Conservation (phyloP, 2,888 invertebrate genomes). For the Aplocera efformata region DNA sequence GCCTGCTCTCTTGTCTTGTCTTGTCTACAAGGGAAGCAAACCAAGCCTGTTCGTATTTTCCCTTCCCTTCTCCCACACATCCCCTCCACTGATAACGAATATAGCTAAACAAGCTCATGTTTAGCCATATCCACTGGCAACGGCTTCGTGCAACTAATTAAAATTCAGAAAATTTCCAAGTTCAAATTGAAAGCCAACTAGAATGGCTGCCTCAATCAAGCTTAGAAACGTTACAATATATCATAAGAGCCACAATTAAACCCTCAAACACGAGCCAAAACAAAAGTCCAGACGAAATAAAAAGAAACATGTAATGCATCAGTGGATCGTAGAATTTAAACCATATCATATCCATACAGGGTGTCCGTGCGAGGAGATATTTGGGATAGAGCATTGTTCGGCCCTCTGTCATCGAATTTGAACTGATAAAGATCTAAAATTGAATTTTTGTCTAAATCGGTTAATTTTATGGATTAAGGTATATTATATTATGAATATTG, state of each 20-base stretch:
- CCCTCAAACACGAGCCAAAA: constrained; percentile 58
- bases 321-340: constrained; percentile 63
- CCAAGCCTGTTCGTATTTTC: too few species aligned
- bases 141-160: too few species aligned
- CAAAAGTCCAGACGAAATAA: constrained; percentile 67
- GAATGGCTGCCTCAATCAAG: constrained; percentile 14
- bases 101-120: too few species aligned
- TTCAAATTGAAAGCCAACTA: constrained; percentile 1
- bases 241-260: constrained; percentile 40
- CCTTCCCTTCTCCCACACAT: too few species aligned
- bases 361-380: constrained; percentile 1
- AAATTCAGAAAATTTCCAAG: neutral
- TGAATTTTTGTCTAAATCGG: neutral
- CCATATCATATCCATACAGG: constrained; percentile 19
- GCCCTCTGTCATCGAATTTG: too few species aligned
- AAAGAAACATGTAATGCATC: constrained; percentile 68
- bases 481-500: too few species aligned
- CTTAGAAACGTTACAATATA: constrained; percentile 24
- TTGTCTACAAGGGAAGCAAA: too few species aligned
- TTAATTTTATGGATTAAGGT: too few species aligned
- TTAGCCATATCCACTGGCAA: too few species aligned
- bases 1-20: too few species aligned
- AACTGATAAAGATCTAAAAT: neutral
- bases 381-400: too few species aligned
- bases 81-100: too few species aligned